phyloP scores from a whole-genome alignment of 2,797 vertebrate genomes.

The Notamacropus eugenii region DNA sequence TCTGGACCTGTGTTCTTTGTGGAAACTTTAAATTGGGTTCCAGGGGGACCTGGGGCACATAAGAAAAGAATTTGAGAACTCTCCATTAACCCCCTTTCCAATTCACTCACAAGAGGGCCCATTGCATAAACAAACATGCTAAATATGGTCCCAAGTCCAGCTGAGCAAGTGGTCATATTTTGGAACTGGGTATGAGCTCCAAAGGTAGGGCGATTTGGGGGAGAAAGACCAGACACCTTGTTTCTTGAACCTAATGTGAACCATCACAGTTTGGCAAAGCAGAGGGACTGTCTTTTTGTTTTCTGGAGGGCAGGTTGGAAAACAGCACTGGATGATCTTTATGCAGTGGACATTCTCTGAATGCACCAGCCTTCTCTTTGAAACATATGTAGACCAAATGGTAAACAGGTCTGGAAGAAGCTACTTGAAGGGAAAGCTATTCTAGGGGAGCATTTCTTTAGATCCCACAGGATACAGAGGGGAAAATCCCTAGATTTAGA shows the following conservation, averaged over 20 bases:
- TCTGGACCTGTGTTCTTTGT: conserved; percentile 76
- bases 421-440: neutral
- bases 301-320: conserved; percentile 8
- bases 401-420: conserved; percentile 43
- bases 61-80: conserved; percentile 81
- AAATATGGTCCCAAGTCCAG: conserved; percentile 80
- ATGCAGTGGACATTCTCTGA: conserved; percentile 51
- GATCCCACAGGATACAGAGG: neutral
- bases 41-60: conserved; percentile 68
- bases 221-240: conserved; percentile 72
- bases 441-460: neutral
- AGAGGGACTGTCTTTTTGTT: conserved; percentile 39
- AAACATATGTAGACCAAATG: conserved; percentile 3
- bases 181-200: conserved; percentile 55
- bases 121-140: conserved; percentile 78
- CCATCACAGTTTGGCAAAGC: conserved; percentile 62
- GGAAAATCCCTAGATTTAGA: neutral
- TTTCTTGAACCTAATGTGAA: conserved; percentile 62
- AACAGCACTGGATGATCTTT: neutral
- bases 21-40: conserved; percentile 81
- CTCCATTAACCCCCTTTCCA: conserved; percentile 78
- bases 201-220: conserved; percentile 35
- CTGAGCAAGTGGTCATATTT: conserved; percentile 67
- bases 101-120: conserved; percentile 77
- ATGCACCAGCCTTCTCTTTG: conserved; percentile 36